Evolutionary conservation across 53 echinoderm and acorn worm genomes (phyloP), one percentile per base, ranked within the genome.

Genomic region (Stichopus horrens): DNA sequence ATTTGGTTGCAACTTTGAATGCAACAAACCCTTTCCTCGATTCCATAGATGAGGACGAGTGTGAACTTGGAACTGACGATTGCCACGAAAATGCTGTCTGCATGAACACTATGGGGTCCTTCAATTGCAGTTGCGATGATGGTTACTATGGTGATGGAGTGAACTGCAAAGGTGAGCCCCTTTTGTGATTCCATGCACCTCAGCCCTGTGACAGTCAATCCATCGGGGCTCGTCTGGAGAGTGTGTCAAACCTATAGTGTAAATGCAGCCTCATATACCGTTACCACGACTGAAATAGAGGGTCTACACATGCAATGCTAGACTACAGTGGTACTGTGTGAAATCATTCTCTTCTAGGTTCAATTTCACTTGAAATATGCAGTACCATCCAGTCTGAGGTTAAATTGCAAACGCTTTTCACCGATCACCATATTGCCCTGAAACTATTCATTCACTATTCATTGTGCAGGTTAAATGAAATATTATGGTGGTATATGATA

Each of bases 11-110:
- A 37, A 37, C 37, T 37, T 37, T 0, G 37, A 37, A 37, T 37
- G 10, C 8, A 3, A 37, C 52, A 37, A 6, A 10, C 75, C 5
- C 51, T 16, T 75, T 4, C 23, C 14, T 67, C 51, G 60, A 63
- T 58, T 54, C 23, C 59, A 5, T 76, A 94, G 95, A 95, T 85
- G 76, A 79, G 4, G 86, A 95, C 74, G 94, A 94, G 75, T 96
- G 96, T 76, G 74, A 73, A 8, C 54, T 65, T 8, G 23, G 51
- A 8, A 87, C 75, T 7, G 83, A 89, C 86, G 23, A 89, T 53
- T 96, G 96, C 66, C 54, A 87, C 14, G 73, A 76, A n/a, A 90
- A 91, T 58, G 94, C 94, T 5, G 8, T 22, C 53, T 96, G 96
- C 76, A 53, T 56, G 0, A 94, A 96, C 79, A 92, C 89, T n/a